A percentile compares a stretch with the other conserved stretches of the same genome.
Evolutionary conservation across 2,888 invertebrate genomes (phyloP).

Genomic region (Rotaria macrura): DNA sequence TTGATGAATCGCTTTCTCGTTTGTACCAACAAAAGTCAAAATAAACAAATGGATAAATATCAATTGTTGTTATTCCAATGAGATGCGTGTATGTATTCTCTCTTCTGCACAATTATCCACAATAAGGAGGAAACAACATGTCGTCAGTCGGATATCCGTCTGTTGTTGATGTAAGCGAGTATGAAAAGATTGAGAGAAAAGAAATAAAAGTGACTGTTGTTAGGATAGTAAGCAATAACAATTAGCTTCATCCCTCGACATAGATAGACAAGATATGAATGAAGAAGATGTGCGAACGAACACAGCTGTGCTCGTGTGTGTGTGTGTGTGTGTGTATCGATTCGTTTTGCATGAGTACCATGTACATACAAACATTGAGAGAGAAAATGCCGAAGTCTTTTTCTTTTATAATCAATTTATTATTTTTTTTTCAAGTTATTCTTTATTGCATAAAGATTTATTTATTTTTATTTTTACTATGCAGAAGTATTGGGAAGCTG

Average conservation of each 20-base stretch:
- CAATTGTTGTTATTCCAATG: conserved; percentile 20
- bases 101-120: conserved; percentile 15
- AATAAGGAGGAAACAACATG: conserved; percentile 15
- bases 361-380: neutral
- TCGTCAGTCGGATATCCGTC: conserved; percentile 15
- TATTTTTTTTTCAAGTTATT: no score
- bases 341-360: neutral
- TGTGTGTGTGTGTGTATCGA: neutral
- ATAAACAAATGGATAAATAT: conserved; percentile 19
- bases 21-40: conserved; percentile 15
- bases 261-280: conserved; percentile 7
- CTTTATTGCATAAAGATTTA: no score
- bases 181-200: conserved; percentile 8
- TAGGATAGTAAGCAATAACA: conserved; percentile 8
- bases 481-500: no score
- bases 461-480: no score
- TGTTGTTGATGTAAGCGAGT: conserved; percentile 12
- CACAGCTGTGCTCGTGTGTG: neutral
- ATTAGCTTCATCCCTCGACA: conserved; percentile 9
- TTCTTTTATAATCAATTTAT: neutral
- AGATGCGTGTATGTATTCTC: neutral
- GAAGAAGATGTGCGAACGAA: neutral
- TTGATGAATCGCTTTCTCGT: conserved; percentile 15
- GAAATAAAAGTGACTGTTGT: conserved; percentile 15
- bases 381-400: neutral